Evolutionary conservation across 2,888 invertebrate genomes (phyloP).

Genomic region (Platypus cylindrus): DNA sequence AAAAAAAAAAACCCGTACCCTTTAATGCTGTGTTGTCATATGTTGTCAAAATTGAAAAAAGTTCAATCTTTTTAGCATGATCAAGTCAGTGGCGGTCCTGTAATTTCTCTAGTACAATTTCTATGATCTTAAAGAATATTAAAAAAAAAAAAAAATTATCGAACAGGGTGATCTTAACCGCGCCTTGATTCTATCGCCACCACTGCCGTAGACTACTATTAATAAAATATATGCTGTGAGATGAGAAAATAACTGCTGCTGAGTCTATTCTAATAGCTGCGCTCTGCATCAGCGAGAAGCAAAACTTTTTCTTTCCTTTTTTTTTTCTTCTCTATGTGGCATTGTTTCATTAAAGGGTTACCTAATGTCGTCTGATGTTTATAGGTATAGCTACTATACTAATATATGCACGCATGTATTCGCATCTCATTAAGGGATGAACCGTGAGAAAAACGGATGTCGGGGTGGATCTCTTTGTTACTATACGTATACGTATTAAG

Average conservation of each 20-base stretch:
- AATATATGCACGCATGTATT: too few relatives aligned
- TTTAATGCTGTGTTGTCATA: constrained; percentile 14
- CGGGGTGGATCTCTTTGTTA: constrained; percentile 17
- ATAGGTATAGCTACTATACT: too few relatives aligned
- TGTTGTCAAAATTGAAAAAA: constrained; percentile 16
- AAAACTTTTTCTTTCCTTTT: too few relatives aligned
- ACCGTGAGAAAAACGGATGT: constrained; percentile 18
- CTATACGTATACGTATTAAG: too few relatives aligned
- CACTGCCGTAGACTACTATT: too few relatives aligned
- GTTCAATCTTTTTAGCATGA: constrained; percentile 4
- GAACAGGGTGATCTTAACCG: too few relatives aligned
- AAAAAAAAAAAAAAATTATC: too few relatives aligned
- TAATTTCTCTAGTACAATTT: too few relatives aligned
- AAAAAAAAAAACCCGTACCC: constrained; percentile 9
- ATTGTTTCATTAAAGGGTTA: constrained; percentile 15
- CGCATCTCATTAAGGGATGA: constrained; percentile 18
- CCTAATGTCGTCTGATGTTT: constrained; percentile 15
- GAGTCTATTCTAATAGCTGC: constrained; percentile 12
- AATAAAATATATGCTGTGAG: too few relatives aligned
- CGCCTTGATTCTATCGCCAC: too few relatives aligned
- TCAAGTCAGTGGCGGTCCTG: too few relatives aligned
- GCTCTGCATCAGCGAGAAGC: constrained; percentile 1
- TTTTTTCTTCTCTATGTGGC: constrained; percentile 12
- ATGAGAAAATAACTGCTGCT: constrained; percentile 12
- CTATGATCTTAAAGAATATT: too few relatives aligned